Base-by-base conservation (phyloP, 37 sponge, comb jelly and placozoan genomes). In the Beroe ovata region DNA sequence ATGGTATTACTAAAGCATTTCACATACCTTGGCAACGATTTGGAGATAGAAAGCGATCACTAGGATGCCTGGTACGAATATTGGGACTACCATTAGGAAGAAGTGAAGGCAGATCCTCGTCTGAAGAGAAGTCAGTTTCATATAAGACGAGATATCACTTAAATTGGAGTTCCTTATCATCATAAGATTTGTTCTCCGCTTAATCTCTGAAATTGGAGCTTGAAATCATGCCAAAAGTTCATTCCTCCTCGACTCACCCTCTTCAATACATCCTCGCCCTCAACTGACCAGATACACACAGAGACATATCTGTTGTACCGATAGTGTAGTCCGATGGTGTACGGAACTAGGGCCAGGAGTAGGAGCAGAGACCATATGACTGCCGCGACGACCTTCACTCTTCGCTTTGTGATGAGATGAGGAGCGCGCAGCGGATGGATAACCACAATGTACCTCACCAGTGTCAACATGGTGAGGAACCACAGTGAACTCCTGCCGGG, bases 401-500 rank as follows among this genome's bases (percentile, higher is more conserved):
- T 34, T 26, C 35, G 2, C 69, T 66, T 66, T 4, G 69, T 34
- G 33, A 66, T 32, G 69, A 66, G 69, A 16, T 29, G 69, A 1
- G 69, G 69, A 18, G 30, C 32, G 16, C 30, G 25, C 36, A 66
- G 69, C 33, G 69, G 69, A 16, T 29, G 30, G 18, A 66, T 66
- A 0, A 66, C 69, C 30, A 30, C 25, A 1, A 66, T 32, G 35
- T 66, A 66, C 35, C 69, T 34, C 1, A 66, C 36, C 33, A 66
- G 6, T 0, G 69, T 66, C 6, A 66, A 18, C 69, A 66, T 66
- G 32, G 69, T 66, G 32, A 66, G 69, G 69, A 66, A 66, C 69
- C 69, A 66, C 69, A 66, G 69, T 0, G 69, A 66, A 25, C 32
- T 66, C 36, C 69, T 66, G 69, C 16, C 18, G 16, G 2, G 69